Conservation (phyloP, 2,888 invertebrate species). For the Crepidodera aurea region DNA sequence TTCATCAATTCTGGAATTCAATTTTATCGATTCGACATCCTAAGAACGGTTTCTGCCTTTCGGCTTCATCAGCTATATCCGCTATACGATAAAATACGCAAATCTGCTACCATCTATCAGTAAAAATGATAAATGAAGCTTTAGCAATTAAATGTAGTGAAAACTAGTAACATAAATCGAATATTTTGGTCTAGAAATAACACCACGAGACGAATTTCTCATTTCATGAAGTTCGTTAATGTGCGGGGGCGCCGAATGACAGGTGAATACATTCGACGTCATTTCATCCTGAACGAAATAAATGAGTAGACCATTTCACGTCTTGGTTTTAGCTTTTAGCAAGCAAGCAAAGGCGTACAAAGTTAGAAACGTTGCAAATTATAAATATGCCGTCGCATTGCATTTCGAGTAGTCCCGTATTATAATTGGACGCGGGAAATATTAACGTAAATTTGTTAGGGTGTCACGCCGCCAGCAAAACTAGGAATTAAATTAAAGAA, state of each 20-base stretch:
- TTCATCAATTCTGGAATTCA: too few species aligned
- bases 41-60: too few species aligned
- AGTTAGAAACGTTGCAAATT: constrained; percentile 16
- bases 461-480: constrained; percentile 18
- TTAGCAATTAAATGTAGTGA: too few species aligned
- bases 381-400: constrained; percentile 19
- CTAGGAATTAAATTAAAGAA: constrained; percentile 25
- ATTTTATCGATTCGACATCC: too few species aligned
- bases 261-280: constrained; percentile 12
- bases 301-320: constrained; percentile 13
- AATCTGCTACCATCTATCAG: too few species aligned
- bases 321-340: constrained; percentile 12
- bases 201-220: background rate
- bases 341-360: constrained; percentile 7
- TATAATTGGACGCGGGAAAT: constrained; percentile 29
- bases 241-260: constrained; percentile 4
- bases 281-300: constrained; percentile 2
- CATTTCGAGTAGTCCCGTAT: constrained; percentile 11
- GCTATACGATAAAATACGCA: too few species aligned
- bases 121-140: too few species aligned
- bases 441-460: constrained; percentile 28
- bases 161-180: too few species aligned
- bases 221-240: constrained; percentile 3
- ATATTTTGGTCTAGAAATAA: too few species aligned
- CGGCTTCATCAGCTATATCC: too few species aligned